Evolutionary conservation across 1,140 invertebrate species (phyloP).

Genomic region (Cotesia typhae): DNA sequence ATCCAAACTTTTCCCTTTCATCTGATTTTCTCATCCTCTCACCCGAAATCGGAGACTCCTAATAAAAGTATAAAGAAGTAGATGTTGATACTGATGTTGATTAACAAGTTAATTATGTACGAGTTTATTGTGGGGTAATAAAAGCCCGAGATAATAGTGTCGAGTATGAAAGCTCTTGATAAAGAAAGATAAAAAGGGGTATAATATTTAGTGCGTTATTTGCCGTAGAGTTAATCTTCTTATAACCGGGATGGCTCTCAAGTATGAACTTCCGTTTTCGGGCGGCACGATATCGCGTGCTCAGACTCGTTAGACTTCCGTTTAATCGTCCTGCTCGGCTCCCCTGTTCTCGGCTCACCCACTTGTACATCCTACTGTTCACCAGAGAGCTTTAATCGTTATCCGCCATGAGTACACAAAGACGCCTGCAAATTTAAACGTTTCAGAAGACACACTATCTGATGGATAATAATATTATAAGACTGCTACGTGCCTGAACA

Average conservation of each 20-base stretch:
- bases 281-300: slow-evolving; percentile 33
- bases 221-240: slow-evolving; percentile 20
- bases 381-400: slow-evolving; percentile 1
- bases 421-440: slow-evolving; percentile 10
- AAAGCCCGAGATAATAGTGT: not conserved
- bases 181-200: not conserved
- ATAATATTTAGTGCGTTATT: slow-evolving; percentile 25
- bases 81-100: slow-evolving; percentile 1
- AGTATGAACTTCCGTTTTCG: slow-evolving; percentile 28
- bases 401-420: slow-evolving; percentile 13
- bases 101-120: not conserved
- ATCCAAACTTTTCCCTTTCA: slow-evolving; percentile 10
- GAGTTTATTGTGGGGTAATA: not conserved
- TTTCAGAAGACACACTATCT: not conserved
- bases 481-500: too few species aligned
- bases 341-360: slow-evolving; percentile 1
- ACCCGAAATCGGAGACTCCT: not conserved
- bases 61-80: too few species aligned
- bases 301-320: slow-evolving; percentile 36
- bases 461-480: too few species aligned
- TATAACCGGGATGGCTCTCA: slow-evolving; percentile 14
- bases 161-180: not conserved
- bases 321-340: slow-evolving; percentile 27
- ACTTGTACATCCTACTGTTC: not conserved
- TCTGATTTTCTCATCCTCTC: slow-evolving; percentile 8